phyloP scores from a whole-genome alignment of 2,888 invertebrate species.

The Apotomis betuletana region DNA sequence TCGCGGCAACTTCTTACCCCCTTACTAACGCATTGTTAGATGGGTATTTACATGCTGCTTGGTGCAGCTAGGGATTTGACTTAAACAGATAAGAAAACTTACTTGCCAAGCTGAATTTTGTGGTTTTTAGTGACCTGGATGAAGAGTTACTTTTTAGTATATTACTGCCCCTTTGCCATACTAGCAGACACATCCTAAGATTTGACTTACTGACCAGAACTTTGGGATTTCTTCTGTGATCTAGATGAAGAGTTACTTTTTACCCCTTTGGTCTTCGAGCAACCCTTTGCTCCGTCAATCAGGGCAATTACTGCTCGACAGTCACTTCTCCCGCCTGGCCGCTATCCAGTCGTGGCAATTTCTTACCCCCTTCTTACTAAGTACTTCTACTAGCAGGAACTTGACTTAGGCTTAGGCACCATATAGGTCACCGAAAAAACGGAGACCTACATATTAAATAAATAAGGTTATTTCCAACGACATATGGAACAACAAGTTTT shows the following conservation, averaged over 20 bases:
- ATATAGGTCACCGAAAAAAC: too few relatives aligned
- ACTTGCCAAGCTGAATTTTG: neutral
- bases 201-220: too few relatives aligned
- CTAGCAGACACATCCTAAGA: too few relatives aligned
- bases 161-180: too few relatives aligned
- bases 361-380: slow-evolving; percentile 62
- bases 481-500: too few relatives aligned
- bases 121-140: neutral
- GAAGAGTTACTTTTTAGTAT: too few relatives aligned
- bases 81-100: neutral
- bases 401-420: neutral
- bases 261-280: too few relatives aligned
- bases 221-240: too few relatives aligned
- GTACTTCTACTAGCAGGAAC: neutral
- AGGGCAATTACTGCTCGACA: slow-evolving; percentile 83
- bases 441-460: too few relatives aligned
- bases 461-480: too few relatives aligned
- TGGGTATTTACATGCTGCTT: slow-evolving; percentile 53
- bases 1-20: slow-evolving; percentile 73
- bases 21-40: slow-evolving; percentile 57
- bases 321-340: slow-evolving; percentile 69
- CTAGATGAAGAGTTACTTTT: too few relatives aligned
- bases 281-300: slow-evolving; percentile 73
- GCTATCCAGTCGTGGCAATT: slow-evolving; percentile 77
- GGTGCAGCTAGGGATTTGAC: slow-evolving; percentile 2